These are phyloP conservation scores for Dermatemys mawii DNA, from an alignment of 2,113 vertebrate species.

Conservation along the genomic window DNA sequence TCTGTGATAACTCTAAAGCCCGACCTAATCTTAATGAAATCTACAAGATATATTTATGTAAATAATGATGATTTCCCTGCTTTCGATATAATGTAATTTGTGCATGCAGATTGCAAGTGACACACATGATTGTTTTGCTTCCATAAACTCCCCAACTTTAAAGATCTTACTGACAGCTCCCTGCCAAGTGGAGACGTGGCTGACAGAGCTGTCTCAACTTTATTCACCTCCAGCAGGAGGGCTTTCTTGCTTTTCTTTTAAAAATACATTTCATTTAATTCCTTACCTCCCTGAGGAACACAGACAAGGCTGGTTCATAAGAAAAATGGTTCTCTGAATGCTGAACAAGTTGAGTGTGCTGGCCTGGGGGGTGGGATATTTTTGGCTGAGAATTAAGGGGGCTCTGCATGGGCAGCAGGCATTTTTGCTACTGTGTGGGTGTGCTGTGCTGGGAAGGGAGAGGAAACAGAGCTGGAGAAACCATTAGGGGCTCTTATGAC, in stretches of 20 bases:
- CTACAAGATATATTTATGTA: slow-evolving; percentile 76
- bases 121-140: slow-evolving; percentile 57
- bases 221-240: slow-evolving; percentile 48
- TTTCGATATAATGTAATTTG: slow-evolving; percentile 64
- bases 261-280: slow-evolving; percentile 63
- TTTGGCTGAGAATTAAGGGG: not conserved
- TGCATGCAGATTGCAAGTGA: slow-evolving; percentile 59
- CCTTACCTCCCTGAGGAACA: slow-evolving; percentile 26
- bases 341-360: not conserved
- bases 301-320: not conserved
- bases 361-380: not conserved
- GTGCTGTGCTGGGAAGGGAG: not conserved
- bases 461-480: not conserved
- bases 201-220: slow-evolving; percentile 57
- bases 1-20: slow-evolving; percentile 65
- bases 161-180: slow-evolving; percentile 63
- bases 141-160: slow-evolving; percentile 46
- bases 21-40: slow-evolving; percentile 79
- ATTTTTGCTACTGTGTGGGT: not conserved
- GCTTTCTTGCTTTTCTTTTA: slow-evolving; percentile 22
- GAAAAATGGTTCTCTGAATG: not conserved
- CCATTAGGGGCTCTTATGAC: not conserved
- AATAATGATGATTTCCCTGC: slow-evolving; percentile 67
- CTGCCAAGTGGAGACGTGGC: slow-evolving; percentile 43
- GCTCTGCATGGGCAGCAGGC: not conserved